Percentiles rank a stretch among this genome's conserved stretches.
These are phyloP conservation scores for Hirtodrosophila alboralis DNA, from an alignment of 2,888 invertebrate genomes.

Conservation along the genomic window DNA sequence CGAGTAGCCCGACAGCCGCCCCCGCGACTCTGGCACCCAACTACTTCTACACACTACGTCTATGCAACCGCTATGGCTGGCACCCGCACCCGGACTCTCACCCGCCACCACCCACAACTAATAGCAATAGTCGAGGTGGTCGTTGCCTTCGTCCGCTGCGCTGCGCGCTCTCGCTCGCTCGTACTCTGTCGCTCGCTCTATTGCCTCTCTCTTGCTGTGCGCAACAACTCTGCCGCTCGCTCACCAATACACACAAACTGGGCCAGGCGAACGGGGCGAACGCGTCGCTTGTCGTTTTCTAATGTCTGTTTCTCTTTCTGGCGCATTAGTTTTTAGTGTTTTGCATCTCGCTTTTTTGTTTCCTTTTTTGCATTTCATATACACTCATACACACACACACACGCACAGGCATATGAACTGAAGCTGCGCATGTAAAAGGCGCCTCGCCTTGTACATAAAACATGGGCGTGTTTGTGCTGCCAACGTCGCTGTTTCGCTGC, in stretches of 20 bases:
- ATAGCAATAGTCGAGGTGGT: constrained; percentile 17
- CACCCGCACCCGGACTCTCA: too few relatives aligned
- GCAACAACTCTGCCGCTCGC: constrained; percentile 56
- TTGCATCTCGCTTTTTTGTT: constrained; percentile 82
- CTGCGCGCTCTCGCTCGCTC: constrained; percentile 39
- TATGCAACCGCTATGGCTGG: too few relatives aligned
- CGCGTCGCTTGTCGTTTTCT: constrained; percentile 81
- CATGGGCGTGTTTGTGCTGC: constrained; percentile 77
- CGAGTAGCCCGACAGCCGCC: constrained; percentile 4
- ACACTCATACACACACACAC: constrained; percentile 37
- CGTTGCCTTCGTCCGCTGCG: constrained; percentile 35
- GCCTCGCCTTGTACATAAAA: constrained; percentile 71
- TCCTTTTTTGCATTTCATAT: constrained; percentile 64
- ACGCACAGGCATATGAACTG: constrained; percentile 10
- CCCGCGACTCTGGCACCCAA: constrained; percentile 15
- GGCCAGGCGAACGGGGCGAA: constrained; percentile 41
- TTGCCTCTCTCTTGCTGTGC: constrained; percentile 45
- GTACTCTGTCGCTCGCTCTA: constrained; percentile 38
- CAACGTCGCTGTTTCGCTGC: constrained; percentile 49
- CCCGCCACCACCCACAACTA: constrained; percentile 22
- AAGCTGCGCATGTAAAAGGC: constrained; percentile 72
- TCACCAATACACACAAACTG: constrained; percentile 53
- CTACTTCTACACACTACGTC: constrained; percentile 55
- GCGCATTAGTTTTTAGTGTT: constrained; percentile 82
- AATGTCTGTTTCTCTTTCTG: constrained; percentile 82